A percentile compares a stretch with the other conserved stretches of the same genome.
These are phyloP conservation scores for Microtus agrestis DNA, from an alignment of 2,797 vertebrate species.

Conservation along the genomic window DNA sequence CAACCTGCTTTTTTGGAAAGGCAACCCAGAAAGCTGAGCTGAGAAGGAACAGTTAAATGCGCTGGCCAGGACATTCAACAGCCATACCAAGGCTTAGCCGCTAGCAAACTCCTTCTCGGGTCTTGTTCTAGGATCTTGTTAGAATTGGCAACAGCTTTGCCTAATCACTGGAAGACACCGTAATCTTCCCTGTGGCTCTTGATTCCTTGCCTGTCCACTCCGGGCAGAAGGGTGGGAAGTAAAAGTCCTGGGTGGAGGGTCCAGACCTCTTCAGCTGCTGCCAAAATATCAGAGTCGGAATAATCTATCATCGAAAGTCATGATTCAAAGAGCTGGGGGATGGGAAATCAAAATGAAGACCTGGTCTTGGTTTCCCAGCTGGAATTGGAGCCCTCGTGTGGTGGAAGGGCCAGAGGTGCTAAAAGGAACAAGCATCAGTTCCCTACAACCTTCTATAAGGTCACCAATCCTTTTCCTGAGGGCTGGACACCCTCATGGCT, in stretches of 20 bases:
- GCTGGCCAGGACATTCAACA: neutral
- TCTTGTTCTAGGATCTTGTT: neutral
- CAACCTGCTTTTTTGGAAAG: slow-evolving; percentile 23
- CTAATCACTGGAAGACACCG: neutral
- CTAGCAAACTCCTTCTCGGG: neutral
- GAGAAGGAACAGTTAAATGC: neutral
- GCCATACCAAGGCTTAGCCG: neutral
- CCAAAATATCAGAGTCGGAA: neutral
- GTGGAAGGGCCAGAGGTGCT: neutral
- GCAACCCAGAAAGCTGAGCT: neutral
- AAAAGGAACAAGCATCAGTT: neutral
- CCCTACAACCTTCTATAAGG: neutral
- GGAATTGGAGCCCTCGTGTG: neutral
- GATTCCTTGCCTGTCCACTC: neutral
- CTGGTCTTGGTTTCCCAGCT: neutral
- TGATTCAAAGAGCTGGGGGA: neutral
- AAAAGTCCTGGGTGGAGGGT: neutral
- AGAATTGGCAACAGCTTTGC: neutral
- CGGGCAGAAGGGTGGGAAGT: no score
- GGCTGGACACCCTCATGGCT: neutral
- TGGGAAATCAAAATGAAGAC: neutral
- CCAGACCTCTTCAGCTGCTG: neutral
- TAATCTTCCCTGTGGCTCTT: neutral
- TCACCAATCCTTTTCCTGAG: neutral
- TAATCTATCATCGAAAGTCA: neutral